These are phyloP conservation scores for Girardia tigrina DNA, from an alignment of 2,888 invertebrate species.

Conservation along the genomic window DNA sequence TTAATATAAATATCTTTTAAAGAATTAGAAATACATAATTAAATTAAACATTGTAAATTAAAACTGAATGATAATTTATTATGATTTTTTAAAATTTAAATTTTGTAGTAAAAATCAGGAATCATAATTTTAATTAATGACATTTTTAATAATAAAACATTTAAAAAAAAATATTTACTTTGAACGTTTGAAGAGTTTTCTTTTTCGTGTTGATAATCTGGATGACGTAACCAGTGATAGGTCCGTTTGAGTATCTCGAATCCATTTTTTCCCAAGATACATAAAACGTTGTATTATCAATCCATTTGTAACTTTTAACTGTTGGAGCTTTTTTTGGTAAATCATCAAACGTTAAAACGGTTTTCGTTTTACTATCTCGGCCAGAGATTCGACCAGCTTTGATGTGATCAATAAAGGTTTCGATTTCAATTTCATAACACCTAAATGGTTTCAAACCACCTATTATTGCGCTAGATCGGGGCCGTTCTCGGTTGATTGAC, in stretches of 20 bases:
- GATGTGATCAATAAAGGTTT: slow-evolving; percentile 17
- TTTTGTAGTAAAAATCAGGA: too few relatives aligned
- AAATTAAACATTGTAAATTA: too few relatives aligned
- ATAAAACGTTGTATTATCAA: background rate
- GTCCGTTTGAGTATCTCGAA: background rate
- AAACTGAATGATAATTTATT: too few relatives aligned
- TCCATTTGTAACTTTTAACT: background rate
- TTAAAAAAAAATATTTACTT: background rate
- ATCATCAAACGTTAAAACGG: slow-evolving; percentile 3
- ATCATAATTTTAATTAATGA: too few relatives aligned
- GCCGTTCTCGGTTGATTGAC: background rate
- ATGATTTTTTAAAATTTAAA: too few relatives aligned
- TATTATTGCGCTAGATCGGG: background rate
- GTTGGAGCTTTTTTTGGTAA: background rate
- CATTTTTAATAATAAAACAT: too few relatives aligned
- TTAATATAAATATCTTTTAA: too few relatives aligned
- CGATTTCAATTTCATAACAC: slow-evolving; percentile 23
- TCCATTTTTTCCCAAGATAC: slow-evolving; percentile 9
- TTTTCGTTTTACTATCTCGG: slow-evolving; percentile 17
- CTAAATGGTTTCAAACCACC: slow-evolving; percentile 16
- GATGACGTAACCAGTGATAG: background rate
- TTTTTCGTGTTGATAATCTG: slow-evolving; percentile 14
- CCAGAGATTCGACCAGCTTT: slow-evolving; percentile 1
- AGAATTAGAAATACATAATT: too few relatives aligned
- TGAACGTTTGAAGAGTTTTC: background rate